phyloP scores from a whole-genome alignment of 1,140 invertebrate genomes.

The Eumaeus atala region DNA sequence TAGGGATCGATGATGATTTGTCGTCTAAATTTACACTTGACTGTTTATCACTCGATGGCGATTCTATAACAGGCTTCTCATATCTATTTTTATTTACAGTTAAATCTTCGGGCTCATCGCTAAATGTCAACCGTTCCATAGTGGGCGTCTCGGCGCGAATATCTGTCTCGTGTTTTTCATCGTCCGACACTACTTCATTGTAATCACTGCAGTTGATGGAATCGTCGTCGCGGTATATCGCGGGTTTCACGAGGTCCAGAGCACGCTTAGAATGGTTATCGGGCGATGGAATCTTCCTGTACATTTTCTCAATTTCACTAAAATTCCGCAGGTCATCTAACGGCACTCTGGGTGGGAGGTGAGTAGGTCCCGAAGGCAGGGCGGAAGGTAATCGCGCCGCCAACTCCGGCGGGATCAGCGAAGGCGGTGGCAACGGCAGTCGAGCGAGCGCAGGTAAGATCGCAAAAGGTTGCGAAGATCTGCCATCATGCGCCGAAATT shows the following conservation, averaged over 20 bases:
- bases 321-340: constrained; percentile 74
- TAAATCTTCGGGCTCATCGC: constrained; percentile 79
- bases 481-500: constrained; percentile 93
- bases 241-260: constrained; percentile 52
- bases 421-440: constrained; percentile 56
- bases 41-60: constrained; percentile 5
- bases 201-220: constrained; percentile 55
- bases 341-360: constrained; percentile 72
- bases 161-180: constrained; percentile 53
- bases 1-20: constrained; percentile 70
- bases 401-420: constrained; percentile 63
- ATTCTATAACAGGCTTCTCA: constrained; percentile 52
- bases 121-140: constrained; percentile 48
- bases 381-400: constrained; percentile 76
- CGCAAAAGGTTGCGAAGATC: constrained; percentile 89
- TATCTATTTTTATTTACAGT: constrained; percentile 79
- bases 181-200: constrained; percentile 60
- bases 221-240: constrained; percentile 39
- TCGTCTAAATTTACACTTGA: constrained; percentile 55
- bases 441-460: constrained; percentile 78
- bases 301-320: constrained; percentile 73
- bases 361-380: constrained; percentile 77
- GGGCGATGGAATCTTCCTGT: constrained; percentile 58
- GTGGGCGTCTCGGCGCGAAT: constrained; percentile 30
- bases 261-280: constrained; percentile 47